phyloP scores from a whole-genome alignment of 2,113 vertebrate genomes.

The Platycercus adscitus region DNA sequence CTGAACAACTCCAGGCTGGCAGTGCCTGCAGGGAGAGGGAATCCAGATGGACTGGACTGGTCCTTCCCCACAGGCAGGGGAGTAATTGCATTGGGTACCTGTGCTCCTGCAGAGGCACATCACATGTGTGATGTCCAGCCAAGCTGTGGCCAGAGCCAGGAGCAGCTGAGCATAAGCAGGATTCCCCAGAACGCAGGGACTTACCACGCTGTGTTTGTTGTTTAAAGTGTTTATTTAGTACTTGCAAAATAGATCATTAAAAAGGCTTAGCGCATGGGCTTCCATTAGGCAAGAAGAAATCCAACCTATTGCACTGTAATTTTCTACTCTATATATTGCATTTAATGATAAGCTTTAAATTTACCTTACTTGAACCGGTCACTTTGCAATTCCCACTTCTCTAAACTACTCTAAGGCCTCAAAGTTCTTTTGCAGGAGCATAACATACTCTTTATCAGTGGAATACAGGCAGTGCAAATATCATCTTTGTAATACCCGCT shows the following conservation, averaged over 20 bases:
- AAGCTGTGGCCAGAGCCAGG: background rate
- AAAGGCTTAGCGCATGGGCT: slow-evolving; percentile 28
- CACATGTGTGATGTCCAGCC: rapidly evolving
- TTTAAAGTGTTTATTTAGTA: slow-evolving; percentile 49
- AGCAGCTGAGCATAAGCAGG: background rate
- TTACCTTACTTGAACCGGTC: background rate
- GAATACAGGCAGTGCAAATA: background rate
- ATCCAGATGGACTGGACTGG: background rate
- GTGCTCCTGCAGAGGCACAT: background rate
- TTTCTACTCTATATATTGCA: background rate
- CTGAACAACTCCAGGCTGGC: rapidly evolving
- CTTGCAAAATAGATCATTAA: slow-evolving; percentile 32
- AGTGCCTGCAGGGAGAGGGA: too few relatives aligned
- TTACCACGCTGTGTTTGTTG: background rate
- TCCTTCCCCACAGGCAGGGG: background rate
- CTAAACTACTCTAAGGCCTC: background rate
- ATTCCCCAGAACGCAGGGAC: background rate
- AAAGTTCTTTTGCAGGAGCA: background rate
- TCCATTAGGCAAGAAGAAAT: slow-evolving; percentile 13
- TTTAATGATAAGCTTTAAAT: background rate
- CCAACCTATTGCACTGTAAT: background rate
- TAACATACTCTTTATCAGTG: background rate
- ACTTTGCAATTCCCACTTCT: background rate
- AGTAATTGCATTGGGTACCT: rapidly evolving
- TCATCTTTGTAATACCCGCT: background rate